These are phyloP conservation scores for Columba livia DNA, from an alignment of 2,113 vertebrate genomes.

Conservation along the genomic window DNA sequence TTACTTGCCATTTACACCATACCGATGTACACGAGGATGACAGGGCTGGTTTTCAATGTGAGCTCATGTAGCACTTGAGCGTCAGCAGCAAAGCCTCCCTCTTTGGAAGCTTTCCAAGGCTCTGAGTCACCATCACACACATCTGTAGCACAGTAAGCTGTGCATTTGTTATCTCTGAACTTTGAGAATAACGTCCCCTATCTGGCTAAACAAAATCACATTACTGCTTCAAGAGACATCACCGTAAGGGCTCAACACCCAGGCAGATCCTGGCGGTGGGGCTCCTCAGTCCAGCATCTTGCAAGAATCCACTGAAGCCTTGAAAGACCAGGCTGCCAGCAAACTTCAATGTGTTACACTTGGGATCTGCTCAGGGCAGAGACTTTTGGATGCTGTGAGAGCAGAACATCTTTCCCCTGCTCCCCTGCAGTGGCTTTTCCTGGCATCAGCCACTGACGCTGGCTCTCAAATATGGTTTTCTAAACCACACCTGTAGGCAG, in stretches of 20 bases:
- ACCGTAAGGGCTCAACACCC: not conserved
- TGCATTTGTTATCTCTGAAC: constrained; percentile 37
- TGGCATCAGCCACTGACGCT: not conserved
- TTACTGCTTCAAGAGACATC: not conserved
- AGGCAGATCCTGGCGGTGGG: not conserved
- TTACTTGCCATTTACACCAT: constrained; percentile 21
- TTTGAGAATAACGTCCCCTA: not conserved
- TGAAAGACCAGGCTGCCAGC: not conserved
- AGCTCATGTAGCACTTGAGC: not conserved
- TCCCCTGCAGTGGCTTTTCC: not conserved
- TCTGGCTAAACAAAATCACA: constrained; percentile 45
- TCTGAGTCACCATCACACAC: constrained; percentile 56
- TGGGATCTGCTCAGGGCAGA: not conserved
- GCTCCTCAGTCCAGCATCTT: not conserved
- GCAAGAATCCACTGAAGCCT: not conserved
- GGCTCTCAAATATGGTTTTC: not conserved
- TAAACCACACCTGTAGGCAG: not conserved
- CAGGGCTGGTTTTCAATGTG: not conserved
- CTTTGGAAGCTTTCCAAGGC: constrained; percentile 49
- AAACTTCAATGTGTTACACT: not conserved
- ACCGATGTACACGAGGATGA: constrained; percentile 21
- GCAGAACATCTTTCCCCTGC: not conserved
- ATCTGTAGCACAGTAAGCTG: constrained; percentile 56
- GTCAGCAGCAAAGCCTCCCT: constrained; percentile 31
- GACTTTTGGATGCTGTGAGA: not conserved